Conservation (phyloP, 2,888 invertebrate genomes). For the Yponomeuta evonymella region DNA sequence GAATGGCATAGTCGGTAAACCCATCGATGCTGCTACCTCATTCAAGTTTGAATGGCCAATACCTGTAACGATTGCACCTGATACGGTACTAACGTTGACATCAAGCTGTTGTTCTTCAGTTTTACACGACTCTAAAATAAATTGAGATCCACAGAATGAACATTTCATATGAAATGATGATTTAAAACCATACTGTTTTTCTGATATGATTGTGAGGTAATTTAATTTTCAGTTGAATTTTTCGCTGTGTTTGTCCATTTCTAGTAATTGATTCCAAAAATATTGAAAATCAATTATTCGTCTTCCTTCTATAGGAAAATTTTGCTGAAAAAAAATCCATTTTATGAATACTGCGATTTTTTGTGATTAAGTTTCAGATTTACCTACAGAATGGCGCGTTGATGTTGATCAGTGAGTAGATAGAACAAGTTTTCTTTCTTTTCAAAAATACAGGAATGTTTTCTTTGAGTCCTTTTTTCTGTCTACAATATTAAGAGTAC, state of each 20-base stretch:
- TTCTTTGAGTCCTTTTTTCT: too few species aligned
- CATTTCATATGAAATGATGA: slow-evolving; percentile 1
- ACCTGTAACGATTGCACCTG: slow-evolving; percentile 8
- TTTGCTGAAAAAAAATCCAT: background rate
- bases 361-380: too few species aligned
- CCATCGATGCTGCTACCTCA: background rate
- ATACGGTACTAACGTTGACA: slow-evolving; percentile 4
- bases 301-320: background rate
- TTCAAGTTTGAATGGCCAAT: slow-evolving; percentile 3
- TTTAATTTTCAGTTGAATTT: slow-evolving; percentile 6
- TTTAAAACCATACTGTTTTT: slow-evolving; percentile 1
- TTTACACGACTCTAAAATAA: slow-evolving; percentile 2
- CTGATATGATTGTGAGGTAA: background rate
- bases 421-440: too few species aligned
- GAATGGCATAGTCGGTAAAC: too few species aligned
- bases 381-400: too few species aligned
- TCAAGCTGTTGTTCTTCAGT: slow-evolving; percentile 3
- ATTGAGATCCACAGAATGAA: slow-evolving; percentile 4
- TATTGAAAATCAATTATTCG: background rate
- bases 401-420: too few species aligned
- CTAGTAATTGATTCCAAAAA: background rate
- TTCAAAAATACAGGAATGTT: too few species aligned
- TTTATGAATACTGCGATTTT: too few species aligned
- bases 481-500: too few species aligned
- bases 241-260: background rate